These are phyloP conservation scores for Eupleurogrammus muticus DNA, from an alignment of 2,797 vertebrate species.

Conservation along the genomic window DNA sequence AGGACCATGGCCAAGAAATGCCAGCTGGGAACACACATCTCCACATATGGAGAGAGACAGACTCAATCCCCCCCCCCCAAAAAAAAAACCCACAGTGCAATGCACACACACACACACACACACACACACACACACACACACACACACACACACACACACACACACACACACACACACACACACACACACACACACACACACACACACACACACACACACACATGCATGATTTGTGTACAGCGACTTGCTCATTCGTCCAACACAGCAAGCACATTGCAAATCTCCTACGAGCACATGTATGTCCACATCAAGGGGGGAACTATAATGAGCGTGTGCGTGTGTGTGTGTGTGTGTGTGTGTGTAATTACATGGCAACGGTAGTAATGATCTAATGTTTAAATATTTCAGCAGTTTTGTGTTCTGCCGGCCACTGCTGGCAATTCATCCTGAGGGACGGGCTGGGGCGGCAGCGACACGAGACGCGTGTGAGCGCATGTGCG, in stretches of 20 bases:
- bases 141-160: neutral
- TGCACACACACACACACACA: constrained; percentile 13
- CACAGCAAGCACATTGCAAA: too few relatives aligned
- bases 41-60: neutral
- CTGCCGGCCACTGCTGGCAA: constrained; percentile 45
- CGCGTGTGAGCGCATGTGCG: constrained; percentile 36
- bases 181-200: constrained; percentile 11
- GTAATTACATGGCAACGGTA: constrained; percentile 69
- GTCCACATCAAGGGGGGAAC: constrained; percentile 30
- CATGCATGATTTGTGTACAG: too few relatives aligned
- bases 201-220: constrained; percentile 22
- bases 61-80: constrained; percentile 2
- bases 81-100: constrained; percentile 14
- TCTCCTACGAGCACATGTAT: constrained; percentile 15
- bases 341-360: constrained; percentile 70
- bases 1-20: constrained; percentile 48
- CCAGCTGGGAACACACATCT: constrained; percentile 50
- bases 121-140: neutral
- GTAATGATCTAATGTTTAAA: constrained; percentile 79
- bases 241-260: too few relatives aligned
- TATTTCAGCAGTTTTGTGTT: constrained; percentile 79
- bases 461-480: constrained; percentile 61
- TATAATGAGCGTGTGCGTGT: constrained; percentile 66
- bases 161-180: constrained; percentile 1
- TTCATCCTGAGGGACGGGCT: constrained; percentile 65